phyloP scores from a whole-genome alignment of 1,140 invertebrate species.

The Daktulosphaira vitifoliae region DNA sequence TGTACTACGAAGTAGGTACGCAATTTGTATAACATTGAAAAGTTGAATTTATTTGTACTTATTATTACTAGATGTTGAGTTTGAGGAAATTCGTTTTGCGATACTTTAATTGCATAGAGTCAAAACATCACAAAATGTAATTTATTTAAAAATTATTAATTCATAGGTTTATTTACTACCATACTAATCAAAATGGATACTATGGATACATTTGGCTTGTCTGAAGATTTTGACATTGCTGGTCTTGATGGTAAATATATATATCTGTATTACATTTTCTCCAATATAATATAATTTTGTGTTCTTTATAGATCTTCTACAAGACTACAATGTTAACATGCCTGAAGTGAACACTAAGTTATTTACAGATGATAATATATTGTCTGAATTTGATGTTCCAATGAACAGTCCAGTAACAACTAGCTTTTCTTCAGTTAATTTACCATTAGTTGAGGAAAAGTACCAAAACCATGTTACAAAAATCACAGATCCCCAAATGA shows the following conservation, averaged over 20 bases:
- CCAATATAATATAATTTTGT: too few relatives aligned
- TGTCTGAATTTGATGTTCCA: slow-evolving; percentile 22
- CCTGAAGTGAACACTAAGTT: slow-evolving; percentile 21
- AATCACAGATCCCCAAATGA: neutral
- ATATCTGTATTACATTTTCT: neutral
- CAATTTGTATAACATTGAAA: too few relatives aligned
- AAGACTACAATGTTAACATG: slow-evolving; percentile 12
- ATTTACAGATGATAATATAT: slow-evolving; percentile 3
- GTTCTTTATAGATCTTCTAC: neutral
- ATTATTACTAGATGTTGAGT: too few relatives aligned
- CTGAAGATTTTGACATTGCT: slow-evolving; percentile 4
- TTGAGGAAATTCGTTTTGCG: too few relatives aligned
- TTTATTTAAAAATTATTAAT: too few relatives aligned
- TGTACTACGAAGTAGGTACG: too few relatives aligned
- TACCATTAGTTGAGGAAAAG: neutral
- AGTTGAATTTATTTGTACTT: too few relatives aligned
- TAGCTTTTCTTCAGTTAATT: neutral
- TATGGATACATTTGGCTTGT: neutral
- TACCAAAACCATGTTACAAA: neutral
- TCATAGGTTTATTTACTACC: too few relatives aligned
- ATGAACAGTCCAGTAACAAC: neutral
- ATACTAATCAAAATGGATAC: neutral
- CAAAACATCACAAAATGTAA: too few relatives aligned
- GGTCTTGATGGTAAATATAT: slow-evolving; percentile 1
- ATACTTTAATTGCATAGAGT: too few relatives aligned